These are phyloP conservation scores for Karalla daura DNA, from an alignment of 2,797 vertebrate species.

Conservation along the genomic window DNA sequence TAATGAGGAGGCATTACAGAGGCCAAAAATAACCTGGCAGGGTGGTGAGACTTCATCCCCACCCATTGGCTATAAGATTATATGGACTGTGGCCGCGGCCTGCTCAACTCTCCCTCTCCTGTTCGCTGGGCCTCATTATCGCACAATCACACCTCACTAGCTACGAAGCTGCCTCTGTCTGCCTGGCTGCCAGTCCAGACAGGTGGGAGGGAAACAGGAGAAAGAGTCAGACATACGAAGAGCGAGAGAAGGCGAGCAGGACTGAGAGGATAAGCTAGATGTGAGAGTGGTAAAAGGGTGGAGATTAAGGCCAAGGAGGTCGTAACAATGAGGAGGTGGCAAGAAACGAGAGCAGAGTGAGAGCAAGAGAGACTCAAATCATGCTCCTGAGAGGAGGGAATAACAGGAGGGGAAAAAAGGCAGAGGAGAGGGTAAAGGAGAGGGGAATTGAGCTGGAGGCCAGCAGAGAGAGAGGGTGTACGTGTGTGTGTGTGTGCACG, in stretches of 20 bases:
- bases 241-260: not conserved
- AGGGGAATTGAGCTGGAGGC: constrained; percentile 50
- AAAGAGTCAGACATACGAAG: constrained; percentile 5
- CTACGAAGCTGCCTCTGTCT: constrained; percentile 46
- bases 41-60: constrained; percentile 14
- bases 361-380: constrained; percentile 11
- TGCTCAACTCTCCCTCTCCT: constrained; percentile 31
- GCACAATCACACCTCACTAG: constrained; percentile 59
- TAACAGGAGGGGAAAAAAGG: constrained; percentile 15
- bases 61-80: constrained; percentile 41
- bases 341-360: constrained; percentile 4
- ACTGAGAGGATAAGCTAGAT: constrained; percentile 5
- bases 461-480: constrained; percentile 37
- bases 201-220: constrained; percentile 53
- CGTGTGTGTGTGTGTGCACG: too few relatives aligned
- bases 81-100: constrained; percentile 46
- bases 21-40: constrained; percentile 64
- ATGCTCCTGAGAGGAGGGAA: not conserved
- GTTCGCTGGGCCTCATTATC: constrained; percentile 60
- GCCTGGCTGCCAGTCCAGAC: constrained; percentile 52
- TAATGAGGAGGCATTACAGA: constrained; percentile 66
- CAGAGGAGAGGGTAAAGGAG: constrained; percentile 29
- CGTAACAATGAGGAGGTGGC: constrained; percentile 15
- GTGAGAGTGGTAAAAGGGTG: constrained; percentile 1
- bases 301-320: constrained; percentile 1